Conservation (phyloP, 2,113 vertebrate genomes). For the Tragelaphus scriptus region DNA sequence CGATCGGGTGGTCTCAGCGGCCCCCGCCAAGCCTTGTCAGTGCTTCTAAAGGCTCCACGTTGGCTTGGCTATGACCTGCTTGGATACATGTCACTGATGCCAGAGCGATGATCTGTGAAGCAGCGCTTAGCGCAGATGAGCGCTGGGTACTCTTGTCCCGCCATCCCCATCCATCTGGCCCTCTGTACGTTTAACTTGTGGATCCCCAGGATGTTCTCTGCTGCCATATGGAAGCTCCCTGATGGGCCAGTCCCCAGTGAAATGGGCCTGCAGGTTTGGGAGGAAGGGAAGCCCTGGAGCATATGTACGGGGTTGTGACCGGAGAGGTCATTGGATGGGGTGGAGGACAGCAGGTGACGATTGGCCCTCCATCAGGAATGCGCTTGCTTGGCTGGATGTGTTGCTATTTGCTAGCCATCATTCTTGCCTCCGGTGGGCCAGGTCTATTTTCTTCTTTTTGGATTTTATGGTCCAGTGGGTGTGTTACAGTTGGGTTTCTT, state of each 20-base stretch:
- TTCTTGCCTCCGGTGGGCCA: background rate
- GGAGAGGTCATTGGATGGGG: background rate
- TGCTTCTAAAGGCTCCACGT: conserved; percentile 43
- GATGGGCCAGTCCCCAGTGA: background rate
- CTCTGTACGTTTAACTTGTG: background rate
- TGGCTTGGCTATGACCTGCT: background rate
- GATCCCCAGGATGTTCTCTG: background rate
- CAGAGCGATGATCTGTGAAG: fast-evolving
- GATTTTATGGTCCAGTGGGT: background rate
- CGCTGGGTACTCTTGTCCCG: background rate
- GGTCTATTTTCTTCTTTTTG: background rate
- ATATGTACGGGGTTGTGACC: fast-evolving
- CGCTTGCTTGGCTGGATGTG: background rate
- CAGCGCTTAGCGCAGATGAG: background rate
- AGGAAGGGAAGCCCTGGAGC: background rate
- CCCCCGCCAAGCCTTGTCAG: background rate
- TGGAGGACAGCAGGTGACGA: background rate
- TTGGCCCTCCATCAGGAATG: background rate
- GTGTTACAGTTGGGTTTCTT: background rate
- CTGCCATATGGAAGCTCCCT: background rate
- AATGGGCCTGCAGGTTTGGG: background rate
- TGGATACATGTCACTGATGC: fast-evolving
- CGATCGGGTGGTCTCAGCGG: background rate
- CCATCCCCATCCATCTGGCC: background rate
- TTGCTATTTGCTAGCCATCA: background rate